These are phyloP conservation scores for Lipophrys pholis DNA, from an alignment of 2,113 vertebrate species.

Conservation along the genomic window DNA sequence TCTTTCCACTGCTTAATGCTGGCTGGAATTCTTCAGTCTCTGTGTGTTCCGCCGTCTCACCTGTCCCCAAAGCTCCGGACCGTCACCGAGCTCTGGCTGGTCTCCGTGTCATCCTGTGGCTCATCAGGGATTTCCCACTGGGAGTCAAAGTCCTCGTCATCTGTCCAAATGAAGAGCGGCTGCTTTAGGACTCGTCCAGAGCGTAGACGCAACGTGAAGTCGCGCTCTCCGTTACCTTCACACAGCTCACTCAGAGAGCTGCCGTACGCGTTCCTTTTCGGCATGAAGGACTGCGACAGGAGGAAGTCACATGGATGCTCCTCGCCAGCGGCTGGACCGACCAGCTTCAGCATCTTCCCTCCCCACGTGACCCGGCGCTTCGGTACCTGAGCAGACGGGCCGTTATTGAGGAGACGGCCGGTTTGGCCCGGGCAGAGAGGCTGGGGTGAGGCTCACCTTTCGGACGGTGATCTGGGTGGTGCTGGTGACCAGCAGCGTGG, in stretches of 20 bases:
- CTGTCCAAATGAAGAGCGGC: conserved; percentile 38
- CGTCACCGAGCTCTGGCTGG: conserved; percentile 59
- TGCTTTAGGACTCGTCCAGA: not conserved
- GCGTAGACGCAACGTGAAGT: not conserved
- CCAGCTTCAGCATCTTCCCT: conserved; percentile 82
- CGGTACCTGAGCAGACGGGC: conserved; percentile 79
- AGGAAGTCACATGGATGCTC: conserved; percentile 37
- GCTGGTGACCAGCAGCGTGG: conserved; percentile 90
- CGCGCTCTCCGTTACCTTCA: conserved; percentile 78
- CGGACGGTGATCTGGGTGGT: conserved; percentile 71
- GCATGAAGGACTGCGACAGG: conserved; percentile 58
- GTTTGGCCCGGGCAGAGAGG: too few species aligned
- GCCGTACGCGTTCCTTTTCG: conserved; percentile 60
- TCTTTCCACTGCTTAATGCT: too few species aligned
- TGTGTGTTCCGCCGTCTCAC: too few species aligned
- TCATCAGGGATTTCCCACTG: conserved; percentile 73
- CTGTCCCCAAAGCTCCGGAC: conserved; percentile 66
- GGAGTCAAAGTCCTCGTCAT: conserved; percentile 75
- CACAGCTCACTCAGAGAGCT: conserved; percentile 72
- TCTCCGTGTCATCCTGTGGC: conserved; percentile 65
- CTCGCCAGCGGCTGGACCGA: not conserved
- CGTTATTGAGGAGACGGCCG: too few species aligned
- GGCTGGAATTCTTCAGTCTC: too few species aligned
- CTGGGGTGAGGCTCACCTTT: conserved; percentile 77
- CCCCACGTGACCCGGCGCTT: conserved; percentile 95